Conservation (phyloP, 1,140 invertebrate species). For the Magallana angulata region DNA sequence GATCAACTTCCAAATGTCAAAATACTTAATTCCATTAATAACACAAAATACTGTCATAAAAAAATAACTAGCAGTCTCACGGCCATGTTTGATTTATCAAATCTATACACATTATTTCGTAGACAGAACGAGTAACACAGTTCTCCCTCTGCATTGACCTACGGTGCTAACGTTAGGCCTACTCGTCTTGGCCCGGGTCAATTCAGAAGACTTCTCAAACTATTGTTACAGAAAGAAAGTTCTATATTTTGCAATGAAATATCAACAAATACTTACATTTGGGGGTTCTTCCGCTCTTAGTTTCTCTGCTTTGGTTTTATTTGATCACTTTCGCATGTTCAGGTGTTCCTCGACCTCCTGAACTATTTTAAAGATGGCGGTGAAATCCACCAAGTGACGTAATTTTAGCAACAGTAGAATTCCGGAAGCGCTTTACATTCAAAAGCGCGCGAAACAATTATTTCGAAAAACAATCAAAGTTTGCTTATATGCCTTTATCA, state of each 20-base stretch:
- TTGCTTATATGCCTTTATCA: too few relatives aligned
- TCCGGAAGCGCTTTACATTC: not conserved
- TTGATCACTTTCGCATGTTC: not conserved
- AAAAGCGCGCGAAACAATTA: slow-evolving; percentile 14
- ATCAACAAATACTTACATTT: slow-evolving; percentile 10
- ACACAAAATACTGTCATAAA: too few relatives aligned
- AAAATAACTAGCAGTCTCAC: too few relatives aligned
- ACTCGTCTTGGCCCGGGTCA: not conserved
- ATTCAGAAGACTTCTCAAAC: not conserved
- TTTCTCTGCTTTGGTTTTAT: not conserved
- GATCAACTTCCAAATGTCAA: too few relatives aligned
- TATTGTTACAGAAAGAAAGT: too few relatives aligned
- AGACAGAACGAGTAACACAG: too few relatives aligned
- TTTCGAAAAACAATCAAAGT: too few relatives aligned
- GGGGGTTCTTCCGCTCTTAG: not conserved
- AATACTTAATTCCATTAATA: too few relatives aligned
- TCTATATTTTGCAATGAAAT: not conserved
- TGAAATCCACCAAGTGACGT: slow-evolving; percentile 30
- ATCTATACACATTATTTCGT: too few relatives aligned
- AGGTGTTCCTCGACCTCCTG: slow-evolving; percentile 14
- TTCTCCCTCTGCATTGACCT: too few relatives aligned
- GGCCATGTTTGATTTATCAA: too few relatives aligned
- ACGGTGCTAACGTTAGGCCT: too few relatives aligned
- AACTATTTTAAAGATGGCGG: slow-evolving; percentile 37
- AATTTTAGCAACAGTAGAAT: slow-evolving; percentile 27